phyloP scores from a whole-genome alignment of 2,797 vertebrate genomes.

The Manis pentadactyla region DNA sequence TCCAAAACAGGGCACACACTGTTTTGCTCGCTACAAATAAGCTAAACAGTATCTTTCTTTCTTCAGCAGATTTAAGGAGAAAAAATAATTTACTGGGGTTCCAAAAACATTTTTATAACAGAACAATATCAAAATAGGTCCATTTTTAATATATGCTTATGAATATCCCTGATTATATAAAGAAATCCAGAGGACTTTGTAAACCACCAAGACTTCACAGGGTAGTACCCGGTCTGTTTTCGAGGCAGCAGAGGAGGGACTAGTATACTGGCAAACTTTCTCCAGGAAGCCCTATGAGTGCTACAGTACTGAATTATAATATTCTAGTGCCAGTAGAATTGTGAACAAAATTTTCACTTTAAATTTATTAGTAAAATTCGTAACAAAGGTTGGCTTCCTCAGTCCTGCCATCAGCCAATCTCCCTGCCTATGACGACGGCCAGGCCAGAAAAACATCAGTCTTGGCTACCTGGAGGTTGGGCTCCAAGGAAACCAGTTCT shows the following conservation, averaged over 20 bases:
- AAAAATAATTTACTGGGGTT: slow-evolving; percentile 68
- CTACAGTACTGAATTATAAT: slow-evolving; percentile 11
- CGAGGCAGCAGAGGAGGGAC: slow-evolving; percentile 69
- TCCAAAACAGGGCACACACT: background rate
- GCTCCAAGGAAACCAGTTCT: background rate
- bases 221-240: slow-evolving; percentile 38
- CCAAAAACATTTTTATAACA: slow-evolving; percentile 73
- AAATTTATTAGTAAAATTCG: slow-evolving; percentile 1
- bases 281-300: slow-evolving; percentile 49
- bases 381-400: slow-evolving; percentile 65
- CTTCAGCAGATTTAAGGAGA: slow-evolving; percentile 60
- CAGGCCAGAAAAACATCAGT: background rate
- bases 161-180: slow-evolving; percentile 80
- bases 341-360: slow-evolving; percentile 20
- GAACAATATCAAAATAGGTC: slow-evolving; percentile 71
- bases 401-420: background rate
- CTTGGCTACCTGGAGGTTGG: background rate
- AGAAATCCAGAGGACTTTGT: slow-evolving; percentile 69
- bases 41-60: slow-evolving; percentile 9
- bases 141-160: slow-evolving; percentile 75
- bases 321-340: background rate
- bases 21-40: background rate
- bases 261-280: background rate
- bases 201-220: slow-evolving; percentile 67
- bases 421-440: background rate